Percentiles rank a stretch among this genome's conserved stretches.
These are phyloP conservation scores for Polypedilum vanderplanki DNA, from an alignment of 1,140 invertebrate species.

Conservation along the genomic window DNA sequence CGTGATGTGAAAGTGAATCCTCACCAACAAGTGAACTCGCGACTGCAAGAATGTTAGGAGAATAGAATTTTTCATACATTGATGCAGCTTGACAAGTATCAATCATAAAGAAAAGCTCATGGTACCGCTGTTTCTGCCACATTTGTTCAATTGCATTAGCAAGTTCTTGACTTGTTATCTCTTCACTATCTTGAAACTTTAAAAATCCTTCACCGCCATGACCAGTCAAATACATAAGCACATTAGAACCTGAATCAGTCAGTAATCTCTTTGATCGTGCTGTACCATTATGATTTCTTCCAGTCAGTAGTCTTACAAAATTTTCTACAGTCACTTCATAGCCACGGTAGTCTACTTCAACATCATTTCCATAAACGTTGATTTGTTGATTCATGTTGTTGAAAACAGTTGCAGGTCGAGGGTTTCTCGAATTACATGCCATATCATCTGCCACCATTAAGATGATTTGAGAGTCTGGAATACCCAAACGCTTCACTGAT, in stretches of 20 bases:
- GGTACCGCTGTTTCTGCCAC: conserved; percentile 97
- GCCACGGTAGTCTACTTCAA: conserved; percentile 98
- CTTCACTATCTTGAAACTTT: conserved; percentile 99
- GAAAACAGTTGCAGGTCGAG: conserved; percentile 94
- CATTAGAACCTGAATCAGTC: conserved; percentile 95
- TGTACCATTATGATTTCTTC: conserved; percentile 79
- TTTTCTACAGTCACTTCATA: conserved; percentile 99
- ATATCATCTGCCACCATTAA: conserved; percentile 99
- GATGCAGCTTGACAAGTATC: conserved; percentile 99
- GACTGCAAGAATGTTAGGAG: conserved; percentile 94
- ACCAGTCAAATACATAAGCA: conserved; percentile 92
- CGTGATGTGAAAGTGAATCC: conserved; percentile 96
- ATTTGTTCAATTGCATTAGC: conserved; percentile 99
- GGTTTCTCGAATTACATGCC: conserved; percentile 98
- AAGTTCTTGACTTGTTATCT: conserved; percentile 97
- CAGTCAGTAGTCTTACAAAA: conserved; percentile 92
- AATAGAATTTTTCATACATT: conserved; percentile 97
- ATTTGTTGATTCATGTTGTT: conserved; percentile 98
- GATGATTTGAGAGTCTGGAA: conserved; percentile 95
- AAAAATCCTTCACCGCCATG: conserved; percentile 99
- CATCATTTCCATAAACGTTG: conserved; percentile 98
- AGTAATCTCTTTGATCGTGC: conserved; percentile 91
- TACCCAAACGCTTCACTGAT: conserved; percentile 94
- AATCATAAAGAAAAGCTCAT: conserved; percentile 97
- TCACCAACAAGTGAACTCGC: conserved; percentile 96